These are phyloP conservation scores for Gymnorhina tibicen DNA, from an alignment of 2,113 vertebrate species.

Conservation along the genomic window DNA sequence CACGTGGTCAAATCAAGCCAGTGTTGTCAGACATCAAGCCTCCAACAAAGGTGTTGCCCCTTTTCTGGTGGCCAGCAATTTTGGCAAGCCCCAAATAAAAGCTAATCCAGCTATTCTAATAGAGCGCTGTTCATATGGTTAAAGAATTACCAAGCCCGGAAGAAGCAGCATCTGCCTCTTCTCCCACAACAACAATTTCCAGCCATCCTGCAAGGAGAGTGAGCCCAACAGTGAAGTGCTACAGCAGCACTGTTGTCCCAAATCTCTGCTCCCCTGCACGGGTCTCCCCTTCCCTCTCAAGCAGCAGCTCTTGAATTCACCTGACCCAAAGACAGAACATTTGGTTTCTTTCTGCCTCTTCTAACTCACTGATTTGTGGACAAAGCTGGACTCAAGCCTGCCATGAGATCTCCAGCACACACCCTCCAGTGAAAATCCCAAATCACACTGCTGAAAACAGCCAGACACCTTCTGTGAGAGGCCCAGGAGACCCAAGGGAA, in stretches of 20 bases:
- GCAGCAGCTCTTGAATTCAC: not conserved
- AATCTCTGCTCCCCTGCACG: not conserved
- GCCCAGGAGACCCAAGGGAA: not conserved
- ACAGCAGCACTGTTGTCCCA: not conserved
- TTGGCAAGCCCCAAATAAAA: not conserved
- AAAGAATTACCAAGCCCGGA: not conserved
- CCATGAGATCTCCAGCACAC: not conserved
- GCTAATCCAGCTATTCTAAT: not conserved
- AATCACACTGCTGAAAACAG: not conserved
- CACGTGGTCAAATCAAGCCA: not conserved
- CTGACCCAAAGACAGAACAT: not conserved
- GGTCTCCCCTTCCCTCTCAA: not conserved
- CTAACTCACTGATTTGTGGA: accelerated
- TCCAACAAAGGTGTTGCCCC: not conserved
- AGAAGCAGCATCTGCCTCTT: not conserved
- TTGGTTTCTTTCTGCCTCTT: not conserved
- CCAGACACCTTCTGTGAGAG: not conserved
- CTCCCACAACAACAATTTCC: not conserved
- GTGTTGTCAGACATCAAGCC: not conserved
- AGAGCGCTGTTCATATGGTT: not conserved
- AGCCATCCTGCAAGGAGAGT: not conserved
- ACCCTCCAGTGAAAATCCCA: not conserved
- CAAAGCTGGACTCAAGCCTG: not conserved
- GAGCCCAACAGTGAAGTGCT: not conserved
- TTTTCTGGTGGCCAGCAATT: not conserved